phyloP scores from a whole-genome alignment of 1,140 invertebrate genomes.

The Caenorhabditis remanei region DNA sequence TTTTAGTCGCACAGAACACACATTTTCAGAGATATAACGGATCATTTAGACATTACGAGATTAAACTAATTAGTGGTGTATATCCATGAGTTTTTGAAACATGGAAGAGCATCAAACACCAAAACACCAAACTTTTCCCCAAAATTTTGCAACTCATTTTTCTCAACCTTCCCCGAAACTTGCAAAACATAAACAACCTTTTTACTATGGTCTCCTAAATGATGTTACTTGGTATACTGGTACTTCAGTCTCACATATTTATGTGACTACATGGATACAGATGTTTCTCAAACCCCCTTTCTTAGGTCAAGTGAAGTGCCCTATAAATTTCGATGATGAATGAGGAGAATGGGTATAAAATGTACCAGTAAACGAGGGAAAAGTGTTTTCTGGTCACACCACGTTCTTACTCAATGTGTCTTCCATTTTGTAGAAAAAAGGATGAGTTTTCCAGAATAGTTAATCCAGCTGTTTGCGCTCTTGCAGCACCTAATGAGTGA shows the following conservation, averaged over 20 bases:
- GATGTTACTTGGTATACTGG: no score
- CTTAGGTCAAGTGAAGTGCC: constrained; percentile 1
- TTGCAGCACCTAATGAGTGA: background rate
- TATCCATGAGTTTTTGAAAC: background rate
- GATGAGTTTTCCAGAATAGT: background rate
- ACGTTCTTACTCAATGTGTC: background rate
- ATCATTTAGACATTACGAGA: background rate
- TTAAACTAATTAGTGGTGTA: background rate
- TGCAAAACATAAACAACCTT: no score
- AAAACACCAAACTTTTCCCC: background rate
- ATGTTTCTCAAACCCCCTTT: background rate
- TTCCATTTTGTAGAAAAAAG: background rate
- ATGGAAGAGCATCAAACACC: background rate
- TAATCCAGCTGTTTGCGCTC: background rate
- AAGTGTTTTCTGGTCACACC: background rate
- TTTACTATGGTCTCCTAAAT: no score
- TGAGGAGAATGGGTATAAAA: background rate
- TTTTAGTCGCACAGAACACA: background rate
- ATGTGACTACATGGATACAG: background rate
- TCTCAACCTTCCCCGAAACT: no score
- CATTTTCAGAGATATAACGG: background rate
- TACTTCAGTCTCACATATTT: no score
- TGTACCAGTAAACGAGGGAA: background rate
- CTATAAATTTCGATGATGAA: constrained; percentile 21
- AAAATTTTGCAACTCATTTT: no score